Conservation (phyloP, 2,888 invertebrate species). For the Parasteatoda lunata region DNA sequence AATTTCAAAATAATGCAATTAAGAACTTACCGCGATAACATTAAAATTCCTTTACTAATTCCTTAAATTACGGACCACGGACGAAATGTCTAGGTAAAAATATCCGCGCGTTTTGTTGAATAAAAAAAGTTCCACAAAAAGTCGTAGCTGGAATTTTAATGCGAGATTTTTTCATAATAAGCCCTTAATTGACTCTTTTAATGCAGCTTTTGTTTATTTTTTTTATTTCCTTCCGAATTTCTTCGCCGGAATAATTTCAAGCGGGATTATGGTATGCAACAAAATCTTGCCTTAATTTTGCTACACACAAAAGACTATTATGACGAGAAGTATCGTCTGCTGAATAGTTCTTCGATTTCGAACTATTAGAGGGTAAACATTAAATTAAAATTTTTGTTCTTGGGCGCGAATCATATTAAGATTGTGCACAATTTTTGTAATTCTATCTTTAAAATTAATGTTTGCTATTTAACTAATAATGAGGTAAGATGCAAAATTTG, state of each 20-base stretch:
- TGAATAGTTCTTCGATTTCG: neutral
- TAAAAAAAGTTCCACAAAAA: conserved; percentile 22
- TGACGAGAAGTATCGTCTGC: neutral
- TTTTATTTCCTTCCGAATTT: conserved; percentile 1
- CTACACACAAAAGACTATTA: conserved; percentile 16
- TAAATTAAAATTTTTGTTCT: neutral
- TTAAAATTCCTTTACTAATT: conserved; percentile 65
- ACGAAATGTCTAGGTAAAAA: neutral
- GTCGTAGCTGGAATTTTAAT: conserved; percentile 57
- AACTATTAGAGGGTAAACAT: neutral
- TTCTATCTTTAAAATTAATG: too few species aligned
- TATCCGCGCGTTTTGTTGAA: neutral
- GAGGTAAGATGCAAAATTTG: too few species aligned
- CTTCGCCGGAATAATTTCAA: conserved; percentile 10
- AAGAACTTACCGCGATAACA: conserved; percentile 61
- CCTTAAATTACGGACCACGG: conserved; percentile 30
- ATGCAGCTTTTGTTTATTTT: conserved; percentile 20
- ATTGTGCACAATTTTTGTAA: too few species aligned
- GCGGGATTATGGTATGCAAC: conserved; percentile 22
- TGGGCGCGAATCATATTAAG: neutral
- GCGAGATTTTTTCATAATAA: conserved; percentile 59
- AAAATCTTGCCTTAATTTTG: neutral
- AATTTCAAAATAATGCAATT: conserved; percentile 64
- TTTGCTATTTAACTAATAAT: too few species aligned
- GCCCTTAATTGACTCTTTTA: conserved; percentile 66